These are phyloP conservation scores for Drosophila triauraria DNA, from an alignment of 1,140 invertebrate genomes.

Conservation along the genomic window DNA sequence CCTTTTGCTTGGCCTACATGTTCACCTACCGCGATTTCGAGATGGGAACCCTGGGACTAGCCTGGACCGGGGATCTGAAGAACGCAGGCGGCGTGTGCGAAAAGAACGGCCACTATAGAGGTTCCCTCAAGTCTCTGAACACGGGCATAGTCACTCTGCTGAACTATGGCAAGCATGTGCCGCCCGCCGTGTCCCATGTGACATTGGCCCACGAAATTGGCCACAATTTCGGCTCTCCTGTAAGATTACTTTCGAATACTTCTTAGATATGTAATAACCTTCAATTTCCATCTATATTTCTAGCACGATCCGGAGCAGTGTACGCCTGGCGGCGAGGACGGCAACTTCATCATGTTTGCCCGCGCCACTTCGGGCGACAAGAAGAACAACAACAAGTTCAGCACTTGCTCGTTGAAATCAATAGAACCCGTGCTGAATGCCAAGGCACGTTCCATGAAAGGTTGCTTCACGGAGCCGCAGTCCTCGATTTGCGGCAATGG, in stretches of 20 bases:
- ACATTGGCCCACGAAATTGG: slow-evolving; percentile 99
- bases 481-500: slow-evolving; percentile 98
- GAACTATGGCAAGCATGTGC: slow-evolving; percentile 99
- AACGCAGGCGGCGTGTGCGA: slow-evolving; percentile 97
- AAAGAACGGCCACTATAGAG: slow-evolving; percentile 97
- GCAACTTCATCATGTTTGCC: slow-evolving; percentile 99
- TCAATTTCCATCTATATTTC: slow-evolving; percentile 54
- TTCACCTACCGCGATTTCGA: slow-evolving; percentile 99
- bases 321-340: slow-evolving; percentile 95
- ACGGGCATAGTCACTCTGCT: slow-evolving; percentile 99
- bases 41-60: slow-evolving; percentile 98
- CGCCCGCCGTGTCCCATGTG: slow-evolving; percentile 98
- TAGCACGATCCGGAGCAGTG: slow-evolving; percentile 98
- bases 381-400: slow-evolving; percentile 98
- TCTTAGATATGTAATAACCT: too few relatives aligned
- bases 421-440: slow-evolving; percentile 98
- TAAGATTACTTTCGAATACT: too few relatives aligned
- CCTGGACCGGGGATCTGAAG: slow-evolving; percentile 98
- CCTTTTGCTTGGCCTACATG: slow-evolving; percentile 99
- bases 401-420: slow-evolving; percentile 95
- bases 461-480: slow-evolving; percentile 97
- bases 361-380: slow-evolving; percentile 98
- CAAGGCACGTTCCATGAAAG: slow-evolving; percentile 94
- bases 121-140: slow-evolving; percentile 97
- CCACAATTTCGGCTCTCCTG: slow-evolving; percentile 99